Base-by-base conservation (phyloP, 1,140 invertebrate genomes). In the Nasonia giraulti region DNA sequence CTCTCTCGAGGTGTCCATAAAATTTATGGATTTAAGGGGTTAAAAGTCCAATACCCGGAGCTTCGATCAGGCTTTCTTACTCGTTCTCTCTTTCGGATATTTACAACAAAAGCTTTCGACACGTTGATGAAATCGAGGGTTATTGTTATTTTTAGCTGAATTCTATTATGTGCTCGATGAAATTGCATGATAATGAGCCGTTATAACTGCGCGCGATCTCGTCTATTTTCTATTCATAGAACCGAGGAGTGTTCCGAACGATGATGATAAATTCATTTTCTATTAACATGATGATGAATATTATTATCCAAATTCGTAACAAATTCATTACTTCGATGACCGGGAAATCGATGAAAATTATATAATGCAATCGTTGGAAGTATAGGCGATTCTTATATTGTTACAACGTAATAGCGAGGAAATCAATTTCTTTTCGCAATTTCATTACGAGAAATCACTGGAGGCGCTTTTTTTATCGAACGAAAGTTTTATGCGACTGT, bases 1-100 rank as follows among this genome's bases (percentile, higher is more conserved):
- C 50, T 55, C 50, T 55, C 20, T 85, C 73, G 79, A 88, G 87
- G 82, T 88, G 87, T 88, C 88, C 85, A 89, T 89, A 89, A 88
- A 88, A 88, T 90, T 90, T 90, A 89, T 89, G 87, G 87, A 88
- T 89, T 84, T 83, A 84, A 88, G 80, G 86, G 85, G 85, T 86
- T 86, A 86, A 88, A 80, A 86, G 80, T 85, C 84, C 55, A 83
- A 83, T 83, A 77, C 74, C 20, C 12, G 33, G 17, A 27, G 20
- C 71, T 71, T 83, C 85, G 85, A 87, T 86, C 82, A 31, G 74
- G 23, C 62, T 11, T n/a, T 86, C 27, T 66, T 83, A 77, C 78
- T 84, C 68, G 66, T 69, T 69, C 20, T 69, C 27, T 55, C 17
- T 55, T 55, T n/a, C 14, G 55, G 17, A 62, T n/a, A n/a, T 62